Conservation (phyloP, 2,797 vertebrate genomes). For the Falco peregrinus region DNA sequence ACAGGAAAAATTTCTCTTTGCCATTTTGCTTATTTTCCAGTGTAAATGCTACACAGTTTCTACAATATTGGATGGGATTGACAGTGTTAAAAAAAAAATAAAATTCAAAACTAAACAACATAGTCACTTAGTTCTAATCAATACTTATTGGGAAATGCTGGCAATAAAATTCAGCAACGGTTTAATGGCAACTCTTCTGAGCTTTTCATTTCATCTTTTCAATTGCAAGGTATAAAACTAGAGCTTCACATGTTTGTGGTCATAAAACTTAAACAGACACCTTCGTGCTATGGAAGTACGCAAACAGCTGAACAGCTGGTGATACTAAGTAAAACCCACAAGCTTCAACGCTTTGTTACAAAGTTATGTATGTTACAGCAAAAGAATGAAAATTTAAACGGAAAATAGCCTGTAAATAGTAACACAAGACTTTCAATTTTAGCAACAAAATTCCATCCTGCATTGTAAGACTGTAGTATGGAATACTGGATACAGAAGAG, state of each 20-base stretch:
- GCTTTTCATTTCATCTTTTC: not conserved
- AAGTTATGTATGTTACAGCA: not conserved
- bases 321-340: not conserved
- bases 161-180: not conserved
- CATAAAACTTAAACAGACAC: not conserved
- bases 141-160: not conserved
- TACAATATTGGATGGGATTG: not conserved
- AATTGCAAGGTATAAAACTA: not conserved
- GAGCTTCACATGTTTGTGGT: not conserved
- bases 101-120: not conserved
- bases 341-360: not conserved
- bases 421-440: not conserved
- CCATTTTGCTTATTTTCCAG: not conserved
- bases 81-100: not conserved
- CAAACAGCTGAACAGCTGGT: not conserved
- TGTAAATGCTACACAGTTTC: not conserved
- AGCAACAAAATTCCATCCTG: not conserved
- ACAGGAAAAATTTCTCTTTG: not conserved
- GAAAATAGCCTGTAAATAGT: not conserved
- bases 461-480: not conserved
- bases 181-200: not conserved
- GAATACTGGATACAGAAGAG: not conserved
- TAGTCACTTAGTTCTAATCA: not conserved
- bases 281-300: not conserved
- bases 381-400: not conserved